Conservation (phyloP, 1,140 invertebrate species). For the Lasioglossum baleicum region DNA sequence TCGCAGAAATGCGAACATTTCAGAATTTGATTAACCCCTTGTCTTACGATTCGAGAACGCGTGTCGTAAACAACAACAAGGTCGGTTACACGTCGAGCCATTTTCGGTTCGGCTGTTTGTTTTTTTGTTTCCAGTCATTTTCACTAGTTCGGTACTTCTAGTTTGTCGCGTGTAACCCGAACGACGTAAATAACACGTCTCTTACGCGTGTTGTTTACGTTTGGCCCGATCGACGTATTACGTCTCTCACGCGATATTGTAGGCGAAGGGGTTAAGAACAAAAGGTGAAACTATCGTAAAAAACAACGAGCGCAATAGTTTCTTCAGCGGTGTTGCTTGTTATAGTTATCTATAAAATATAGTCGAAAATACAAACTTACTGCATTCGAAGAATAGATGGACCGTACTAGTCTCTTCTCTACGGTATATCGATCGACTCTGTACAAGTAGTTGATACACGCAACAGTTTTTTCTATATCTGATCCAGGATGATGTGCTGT, state of each 20-base stretch:
- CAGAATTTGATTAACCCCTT: constrained; percentile 12
- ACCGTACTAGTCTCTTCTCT: not conserved
- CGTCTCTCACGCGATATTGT: no score
- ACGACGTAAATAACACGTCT: no score
- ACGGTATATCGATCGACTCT: constrained; percentile 21
- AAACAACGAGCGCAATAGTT: constrained; percentile 14
- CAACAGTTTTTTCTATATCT: not conserved
- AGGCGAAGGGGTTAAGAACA: not conserved
- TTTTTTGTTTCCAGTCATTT: no score
- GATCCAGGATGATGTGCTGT: no score
- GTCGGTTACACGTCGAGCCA: no score
- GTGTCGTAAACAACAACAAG: no score
- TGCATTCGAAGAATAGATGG: not conserved
- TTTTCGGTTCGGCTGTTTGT: no score
- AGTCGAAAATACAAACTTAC: constrained; percentile 9
- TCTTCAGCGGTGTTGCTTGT: constrained; percentile 1
- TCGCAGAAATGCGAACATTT: not conserved
- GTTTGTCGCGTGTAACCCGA: no score
- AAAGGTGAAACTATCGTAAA: constrained; percentile 1
- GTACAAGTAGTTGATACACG: not conserved
- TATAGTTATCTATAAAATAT: not conserved
- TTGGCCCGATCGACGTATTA: no score
- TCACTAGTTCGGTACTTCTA: no score
- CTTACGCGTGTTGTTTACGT: no score
- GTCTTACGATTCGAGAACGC: no score